These are phyloP conservation scores for Rhinella marina DNA, from an alignment of 2,797 vertebrate genomes.

Conservation along the genomic window DNA sequence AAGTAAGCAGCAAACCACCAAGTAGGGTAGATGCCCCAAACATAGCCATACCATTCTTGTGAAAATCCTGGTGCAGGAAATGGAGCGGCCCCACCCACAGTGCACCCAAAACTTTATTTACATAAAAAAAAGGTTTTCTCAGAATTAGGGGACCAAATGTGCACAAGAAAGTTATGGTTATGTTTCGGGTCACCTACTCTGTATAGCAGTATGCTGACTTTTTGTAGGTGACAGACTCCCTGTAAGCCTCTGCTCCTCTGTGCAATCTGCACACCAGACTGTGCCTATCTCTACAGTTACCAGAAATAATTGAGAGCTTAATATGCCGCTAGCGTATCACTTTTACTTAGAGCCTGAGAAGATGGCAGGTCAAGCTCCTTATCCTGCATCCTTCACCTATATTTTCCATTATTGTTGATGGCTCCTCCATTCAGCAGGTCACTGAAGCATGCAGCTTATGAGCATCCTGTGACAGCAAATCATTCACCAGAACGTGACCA, in stretches of 20 bases:
- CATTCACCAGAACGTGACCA: constrained; percentile 54
- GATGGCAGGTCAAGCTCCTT: constrained; percentile 36
- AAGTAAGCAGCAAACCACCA: no score
- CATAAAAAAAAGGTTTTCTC: no score
- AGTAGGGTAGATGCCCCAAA: no score
- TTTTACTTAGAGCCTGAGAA: constrained; percentile 6
- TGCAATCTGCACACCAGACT: background rate
- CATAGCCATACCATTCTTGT: no score
- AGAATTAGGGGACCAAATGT: no score
- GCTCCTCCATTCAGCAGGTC: constrained; percentile 38
- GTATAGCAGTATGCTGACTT: no score
- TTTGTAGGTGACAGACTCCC: no score
- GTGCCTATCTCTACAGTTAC: background rate
- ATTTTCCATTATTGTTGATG: constrained; percentile 54
- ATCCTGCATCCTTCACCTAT: constrained; percentile 41
- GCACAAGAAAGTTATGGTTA: no score
- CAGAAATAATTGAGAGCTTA: constrained; percentile 20
- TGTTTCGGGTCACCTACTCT: no score
- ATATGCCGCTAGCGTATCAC: constrained; percentile 28
- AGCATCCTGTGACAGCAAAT: constrained; percentile 48
- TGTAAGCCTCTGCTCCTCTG: background rate
- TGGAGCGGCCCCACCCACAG: no score
- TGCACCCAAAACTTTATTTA: no score
- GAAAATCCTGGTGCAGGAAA: no score
- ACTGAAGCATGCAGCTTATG: constrained; percentile 54